Percentiles rank a stretch among this genome's conserved stretches.
phyloP scores from a whole-genome alignment of 2,113 vertebrate species.

The Cyprinodon variegatus region DNA sequence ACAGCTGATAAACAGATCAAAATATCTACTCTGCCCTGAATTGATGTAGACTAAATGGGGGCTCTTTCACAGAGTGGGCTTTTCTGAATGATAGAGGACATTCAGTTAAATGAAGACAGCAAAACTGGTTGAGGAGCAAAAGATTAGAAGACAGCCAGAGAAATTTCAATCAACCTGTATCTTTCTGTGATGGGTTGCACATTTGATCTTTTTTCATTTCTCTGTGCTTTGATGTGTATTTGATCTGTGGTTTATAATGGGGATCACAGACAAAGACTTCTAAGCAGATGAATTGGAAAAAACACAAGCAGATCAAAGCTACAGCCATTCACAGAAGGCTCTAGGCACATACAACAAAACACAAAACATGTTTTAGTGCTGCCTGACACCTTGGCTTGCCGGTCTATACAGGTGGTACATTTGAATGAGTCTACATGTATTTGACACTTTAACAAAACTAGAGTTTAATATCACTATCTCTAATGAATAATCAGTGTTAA shows the following conservation, averaged over 20 bases:
- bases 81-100: slow-evolving; percentile 42
- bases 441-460: slow-evolving; percentile 37
- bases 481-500: neutral
- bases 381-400: slow-evolving; percentile 49
- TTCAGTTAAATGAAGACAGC: slow-evolving; percentile 33
- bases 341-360: slow-evolving; percentile 43
- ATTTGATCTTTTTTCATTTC: slow-evolving; percentile 66
- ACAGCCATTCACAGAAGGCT: slow-evolving; percentile 44
- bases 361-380: slow-evolving; percentile 34
- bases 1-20: slow-evolving; percentile 33
- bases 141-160: slow-evolving; percentile 47
- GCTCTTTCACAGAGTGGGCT: slow-evolving; percentile 15
- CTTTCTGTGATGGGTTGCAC: slow-evolving; percentile 51
- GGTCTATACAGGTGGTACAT: slow-evolving; percentile 46
- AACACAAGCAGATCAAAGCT: slow-evolving; percentile 59
- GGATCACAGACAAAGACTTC: slow-evolving; percentile 53
- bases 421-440: slow-evolving; percentile 16
- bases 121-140: slow-evolving; percentile 11
- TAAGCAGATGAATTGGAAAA: slow-evolving; percentile 44
- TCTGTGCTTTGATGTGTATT: slow-evolving; percentile 62
- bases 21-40: slow-evolving; percentile 16
- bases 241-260: slow-evolving; percentile 51
- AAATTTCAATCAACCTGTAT: slow-evolving; percentile 46
- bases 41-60: slow-evolving; percentile 17
- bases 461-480: slow-evolving; percentile 25